Evolutionary conservation across 2,797 vertebrate genomes (phyloP).

Genomic region (Xyrichtys novacula): DNA sequence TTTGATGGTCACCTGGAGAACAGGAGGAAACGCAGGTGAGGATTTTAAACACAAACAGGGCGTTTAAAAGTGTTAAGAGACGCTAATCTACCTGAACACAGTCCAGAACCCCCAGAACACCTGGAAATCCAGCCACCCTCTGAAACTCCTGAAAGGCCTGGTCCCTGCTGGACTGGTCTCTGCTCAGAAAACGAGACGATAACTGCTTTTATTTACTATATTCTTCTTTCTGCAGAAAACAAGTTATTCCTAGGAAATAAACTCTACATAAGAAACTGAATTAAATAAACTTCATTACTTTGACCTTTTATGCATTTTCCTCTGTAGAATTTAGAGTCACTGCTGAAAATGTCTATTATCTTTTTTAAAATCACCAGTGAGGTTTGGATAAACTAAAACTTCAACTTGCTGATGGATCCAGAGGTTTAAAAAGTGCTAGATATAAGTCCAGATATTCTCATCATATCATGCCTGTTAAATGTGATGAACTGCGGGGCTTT

Average conservation of each 20-base stretch:
- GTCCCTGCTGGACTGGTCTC: constrained; percentile 85
- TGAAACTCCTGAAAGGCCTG: constrained; percentile 92
- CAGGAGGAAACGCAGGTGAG: background rate
- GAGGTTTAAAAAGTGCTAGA: background rate
- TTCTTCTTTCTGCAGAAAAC: no score
- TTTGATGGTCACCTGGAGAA: constrained; percentile 90
- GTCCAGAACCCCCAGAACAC: constrained; percentile 93
- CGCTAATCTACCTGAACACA: constrained; percentile 81
- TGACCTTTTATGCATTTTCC: no score
- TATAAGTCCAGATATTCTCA: background rate
- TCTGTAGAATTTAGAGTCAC: no score
- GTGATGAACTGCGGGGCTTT: constrained; percentile 91
- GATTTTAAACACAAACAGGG: background rate
- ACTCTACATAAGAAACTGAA: no score
- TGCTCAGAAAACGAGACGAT: constrained; percentile 21
- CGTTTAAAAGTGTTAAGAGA: background rate
- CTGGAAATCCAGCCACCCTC: constrained; percentile 91
- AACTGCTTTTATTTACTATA: no score
- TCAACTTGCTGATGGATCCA: no score
- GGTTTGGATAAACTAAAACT: no score
- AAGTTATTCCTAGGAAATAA: no score
- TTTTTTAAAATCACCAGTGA: no score
- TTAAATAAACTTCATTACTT: no score
- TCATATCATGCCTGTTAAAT: constrained; percentile 59
- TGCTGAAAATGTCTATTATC: no score